These are phyloP conservation scores for Equus quagga DNA, from an alignment of 2,113 vertebrate species.

Conservation along the genomic window DNA sequence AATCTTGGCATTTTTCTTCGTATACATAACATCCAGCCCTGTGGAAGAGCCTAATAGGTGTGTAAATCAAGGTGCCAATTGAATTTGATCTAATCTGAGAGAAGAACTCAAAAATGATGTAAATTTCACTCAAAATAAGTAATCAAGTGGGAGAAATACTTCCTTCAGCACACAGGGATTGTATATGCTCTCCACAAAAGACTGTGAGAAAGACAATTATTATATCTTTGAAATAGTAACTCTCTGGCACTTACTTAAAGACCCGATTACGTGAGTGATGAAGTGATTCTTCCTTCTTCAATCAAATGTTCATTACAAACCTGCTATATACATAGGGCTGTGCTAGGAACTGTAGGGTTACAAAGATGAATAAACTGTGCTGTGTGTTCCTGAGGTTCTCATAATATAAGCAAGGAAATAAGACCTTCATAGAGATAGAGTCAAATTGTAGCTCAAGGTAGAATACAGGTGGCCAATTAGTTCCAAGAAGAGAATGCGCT, in stretches of 20 bases:
- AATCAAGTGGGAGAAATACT: slow-evolving; percentile 68
- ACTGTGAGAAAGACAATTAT: slow-evolving; percentile 52
- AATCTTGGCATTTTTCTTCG: slow-evolving; percentile 47
- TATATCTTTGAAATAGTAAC: slow-evolving; percentile 53
- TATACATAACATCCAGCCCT: neutral
- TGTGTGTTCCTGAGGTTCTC: neutral
- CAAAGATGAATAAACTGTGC: neutral
- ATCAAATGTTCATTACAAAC: slow-evolving; percentile 49
- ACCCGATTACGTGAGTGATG: slow-evolving; percentile 49
- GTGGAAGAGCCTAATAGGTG: slow-evolving; percentile 17
- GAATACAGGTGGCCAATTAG: neutral
- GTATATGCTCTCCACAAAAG: slow-evolving; percentile 59
- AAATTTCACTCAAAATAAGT: slow-evolving; percentile 72
- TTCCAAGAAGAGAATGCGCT: neutral
- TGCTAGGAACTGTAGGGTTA: neutral
- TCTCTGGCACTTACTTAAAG: neutral
- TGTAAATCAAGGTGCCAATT: slow-evolving; percentile 57
- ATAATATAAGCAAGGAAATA: neutral
- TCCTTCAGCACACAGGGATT: slow-evolving; percentile 57
- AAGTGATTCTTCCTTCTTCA: slow-evolving; percentile 63
- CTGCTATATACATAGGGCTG: neutral
- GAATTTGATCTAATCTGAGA: slow-evolving; percentile 60
- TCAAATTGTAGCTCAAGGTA: slow-evolving; percentile 9
- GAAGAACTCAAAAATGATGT: slow-evolving; percentile 46
- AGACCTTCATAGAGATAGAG: neutral